Percentiles rank a stretch among this genome's conserved stretches.
phyloP scores from a whole-genome alignment of 1,140 invertebrate species.

The Steinernema feltiae region DNA sequence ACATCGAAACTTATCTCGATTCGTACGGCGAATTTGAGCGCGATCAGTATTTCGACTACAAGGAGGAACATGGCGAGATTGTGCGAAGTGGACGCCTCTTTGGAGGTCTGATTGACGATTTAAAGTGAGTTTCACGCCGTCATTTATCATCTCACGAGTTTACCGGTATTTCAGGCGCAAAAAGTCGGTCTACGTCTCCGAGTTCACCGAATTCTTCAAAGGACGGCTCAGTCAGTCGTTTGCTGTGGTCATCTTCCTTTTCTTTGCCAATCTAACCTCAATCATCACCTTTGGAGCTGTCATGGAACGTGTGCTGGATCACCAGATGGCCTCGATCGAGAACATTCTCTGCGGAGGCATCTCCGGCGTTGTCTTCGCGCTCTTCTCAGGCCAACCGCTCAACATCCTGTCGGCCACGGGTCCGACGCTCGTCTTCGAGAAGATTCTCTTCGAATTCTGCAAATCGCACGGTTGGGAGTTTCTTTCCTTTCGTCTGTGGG shows the following conservation, averaged over 20 bases:
- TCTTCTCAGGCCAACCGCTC: constrained; percentile 62
- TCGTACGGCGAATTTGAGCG: not conserved
- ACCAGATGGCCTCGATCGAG: constrained; percentile 60
- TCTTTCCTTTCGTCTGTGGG: constrained; percentile 59
- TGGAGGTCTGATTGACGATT: constrained; percentile 56
- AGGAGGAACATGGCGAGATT: constrained; percentile 9
- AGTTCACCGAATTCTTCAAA: constrained; percentile 59
- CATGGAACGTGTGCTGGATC: constrained; percentile 56
- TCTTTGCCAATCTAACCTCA: constrained; percentile 60
- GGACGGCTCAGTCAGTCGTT: constrained; percentile 45
- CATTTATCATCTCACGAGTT: too few relatives aligned
- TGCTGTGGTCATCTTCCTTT: constrained; percentile 57
- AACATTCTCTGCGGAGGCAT: constrained; percentile 59
- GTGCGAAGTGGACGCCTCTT: constrained; percentile 43
- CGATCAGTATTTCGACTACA: constrained; percentile 3
- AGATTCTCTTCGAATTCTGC: constrained; percentile 59
- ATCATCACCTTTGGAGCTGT: constrained; percentile 60
- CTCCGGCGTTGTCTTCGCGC: constrained; percentile 59
- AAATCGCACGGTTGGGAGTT: constrained; percentile 56
- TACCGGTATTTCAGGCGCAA: constrained; percentile 40
- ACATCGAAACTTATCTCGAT: not conserved
- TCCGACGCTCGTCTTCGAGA: constrained; percentile 61
- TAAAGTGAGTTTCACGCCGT: too few relatives aligned
- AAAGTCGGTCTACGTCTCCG: constrained; percentile 52
- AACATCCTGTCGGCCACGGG: constrained; percentile 61